A percentile compares a stretch with the other conserved stretches of the same genome.
These are phyloP conservation scores for Sinosuthora webbiana DNA, from an alignment of 2,113 vertebrate genomes.

Conservation along the genomic window DNA sequence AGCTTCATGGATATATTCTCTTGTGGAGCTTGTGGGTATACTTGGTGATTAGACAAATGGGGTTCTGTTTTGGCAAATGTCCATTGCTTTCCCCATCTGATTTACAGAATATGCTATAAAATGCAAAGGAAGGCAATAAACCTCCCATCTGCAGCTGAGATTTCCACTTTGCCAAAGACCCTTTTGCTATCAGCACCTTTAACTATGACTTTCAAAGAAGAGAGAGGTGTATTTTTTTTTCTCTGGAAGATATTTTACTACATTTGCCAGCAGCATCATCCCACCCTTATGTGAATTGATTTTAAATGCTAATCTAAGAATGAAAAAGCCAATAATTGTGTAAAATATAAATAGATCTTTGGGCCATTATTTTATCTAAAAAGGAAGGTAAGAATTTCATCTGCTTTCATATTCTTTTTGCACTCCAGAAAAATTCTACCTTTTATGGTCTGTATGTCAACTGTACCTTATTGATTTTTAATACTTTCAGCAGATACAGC, in stretches of 20 bases:
- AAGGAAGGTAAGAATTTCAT: background rate
- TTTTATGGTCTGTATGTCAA: conserved; percentile 11
- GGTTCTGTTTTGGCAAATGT: conserved; percentile 62
- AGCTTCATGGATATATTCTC: conserved; percentile 31
- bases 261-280: background rate
- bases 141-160: conserved; percentile 58
- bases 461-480: conserved; percentile 47
- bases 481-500: conserved; percentile 55
- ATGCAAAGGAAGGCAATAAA: conserved; percentile 64
- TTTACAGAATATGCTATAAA: conserved; percentile 62
- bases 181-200: conserved; percentile 56
- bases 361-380: background rate
- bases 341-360: conserved; percentile 18
- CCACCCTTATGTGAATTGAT: background rate
- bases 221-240: background rate
- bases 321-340: background rate
- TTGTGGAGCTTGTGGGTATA: conserved; percentile 54
- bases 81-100: conserved; percentile 63
- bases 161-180: conserved; percentile 58
- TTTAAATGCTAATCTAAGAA: conserved; percentile 32
- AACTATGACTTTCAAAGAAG: conserved; percentile 43
- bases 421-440: background rate
- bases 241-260: conserved; percentile 9
- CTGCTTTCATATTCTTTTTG: background rate
- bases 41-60: conserved; percentile 67